Base-by-base conservation (phyloP, 2,888 invertebrate genomes). In the Lymantria monacha region DNA sequence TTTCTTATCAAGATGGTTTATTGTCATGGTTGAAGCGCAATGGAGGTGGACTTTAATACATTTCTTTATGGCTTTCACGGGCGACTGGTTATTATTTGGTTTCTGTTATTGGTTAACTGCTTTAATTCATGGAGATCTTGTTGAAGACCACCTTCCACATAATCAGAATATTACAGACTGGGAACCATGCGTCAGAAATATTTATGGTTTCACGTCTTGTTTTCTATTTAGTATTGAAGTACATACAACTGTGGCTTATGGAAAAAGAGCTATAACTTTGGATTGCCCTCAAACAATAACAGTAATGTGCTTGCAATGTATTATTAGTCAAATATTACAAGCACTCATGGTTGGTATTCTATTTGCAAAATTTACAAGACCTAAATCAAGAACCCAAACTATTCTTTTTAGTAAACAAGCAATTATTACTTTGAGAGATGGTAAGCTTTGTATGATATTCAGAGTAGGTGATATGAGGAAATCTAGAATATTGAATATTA, bases 201-300 rank as follows among this genome's bases (percentile, higher is more conserved):
- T 98, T 48, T 92, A 95, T 69, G 95, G 96, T 36, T 99, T 99
- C 83, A 96, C 97, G 0, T 97, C 98, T 11, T 96, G 97, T 48
- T 97, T 99, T 79, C 93, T 99, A 42, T 99, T 98, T 92, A 98
- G 97, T 65, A 94, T 99, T 57, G 99, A 99, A 91, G 97, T 98
- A 0, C 98, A 99, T 77, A 98, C 98, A 72, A 98, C 98, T 0
- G 97, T 98, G 52, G 99, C 92, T 74, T 97, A 97, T 79, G 97
- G 97, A 10, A 94, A 93, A 47, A 94, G 97, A 50, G 93, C 95
- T 47, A 97, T 97, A 0, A 98, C 98, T 0, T 95, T 97, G 63
- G 96, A 98, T 81, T 99, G 99, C 74, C 97, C 98, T 0, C 96
- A 97, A 77, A 97, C 98, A 0, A 96, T 99, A 48, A 95, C 98